These are phyloP conservation scores for Eumaeus atala DNA, from an alignment of 1,140 invertebrate genomes.

Conservation along the genomic window DNA sequence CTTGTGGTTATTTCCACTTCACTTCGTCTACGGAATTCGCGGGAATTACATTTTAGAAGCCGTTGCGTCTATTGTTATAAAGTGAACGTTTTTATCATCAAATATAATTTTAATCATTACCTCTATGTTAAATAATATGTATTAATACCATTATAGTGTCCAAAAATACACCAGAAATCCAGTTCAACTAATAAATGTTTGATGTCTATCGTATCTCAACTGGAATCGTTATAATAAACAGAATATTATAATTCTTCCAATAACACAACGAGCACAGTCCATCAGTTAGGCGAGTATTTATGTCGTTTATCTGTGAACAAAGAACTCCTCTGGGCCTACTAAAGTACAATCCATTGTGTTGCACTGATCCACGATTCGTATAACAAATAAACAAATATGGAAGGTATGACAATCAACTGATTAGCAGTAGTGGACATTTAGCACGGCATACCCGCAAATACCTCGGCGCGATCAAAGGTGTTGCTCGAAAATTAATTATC, in stretches of 20 bases:
- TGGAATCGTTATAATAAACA: neutral
- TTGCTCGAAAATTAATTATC: conserved; percentile 70
- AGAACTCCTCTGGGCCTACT: conserved; percentile 31
- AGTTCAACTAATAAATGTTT: no score
- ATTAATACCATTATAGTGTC: no score
- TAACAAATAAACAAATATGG: conserved; percentile 24
- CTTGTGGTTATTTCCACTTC: conserved; percentile 44
- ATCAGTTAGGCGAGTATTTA: conserved; percentile 46
- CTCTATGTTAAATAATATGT: no score
- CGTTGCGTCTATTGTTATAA: neutral
- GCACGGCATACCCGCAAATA: conserved; percentile 48
- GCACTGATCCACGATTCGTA: conserved; percentile 17
- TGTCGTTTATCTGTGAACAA: conserved; percentile 50
- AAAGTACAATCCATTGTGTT: conserved; percentile 38
- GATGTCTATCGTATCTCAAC: no score
- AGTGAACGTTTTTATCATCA: neutral
- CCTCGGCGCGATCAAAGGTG: conserved; percentile 63
- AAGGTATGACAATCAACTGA: conserved; percentile 21
- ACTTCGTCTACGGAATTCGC: conserved; percentile 41
- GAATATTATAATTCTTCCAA: conserved; percentile 7
- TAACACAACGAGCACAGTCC: conserved; percentile 26
- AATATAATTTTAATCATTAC: neutral
- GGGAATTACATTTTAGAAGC: conserved; percentile 19
- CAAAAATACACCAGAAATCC: no score
- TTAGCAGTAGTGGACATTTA: conserved; percentile 43